These are phyloP conservation scores for Pangasius macronema DNA, from an alignment of 2,797 vertebrate species.

Conservation along the genomic window DNA sequence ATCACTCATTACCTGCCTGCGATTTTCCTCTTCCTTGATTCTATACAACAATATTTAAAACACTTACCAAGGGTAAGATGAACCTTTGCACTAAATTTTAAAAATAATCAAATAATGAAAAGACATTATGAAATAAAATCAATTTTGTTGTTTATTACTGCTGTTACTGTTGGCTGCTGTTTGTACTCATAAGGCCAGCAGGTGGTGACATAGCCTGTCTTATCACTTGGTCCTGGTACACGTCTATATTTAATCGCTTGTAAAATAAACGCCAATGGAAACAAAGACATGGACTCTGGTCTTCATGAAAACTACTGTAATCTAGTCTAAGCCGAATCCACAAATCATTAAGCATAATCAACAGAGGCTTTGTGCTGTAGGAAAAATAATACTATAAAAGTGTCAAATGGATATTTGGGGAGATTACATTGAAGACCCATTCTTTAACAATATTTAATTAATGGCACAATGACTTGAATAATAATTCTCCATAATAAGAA, in stretches of 20 bases:
- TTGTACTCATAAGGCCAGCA: conserved; percentile 4
- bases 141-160: too few species aligned
- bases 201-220: conserved; percentile 15
- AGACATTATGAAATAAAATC: not conserved
- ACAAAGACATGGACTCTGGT: not conserved
- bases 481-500: not conserved
- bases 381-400: not conserved
- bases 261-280: too few species aligned
- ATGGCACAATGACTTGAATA: not conserved
- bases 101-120: not conserved
- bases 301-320: not conserved
- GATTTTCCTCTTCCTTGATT: not conserved
- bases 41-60: not conserved
- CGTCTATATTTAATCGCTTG: not conserved
- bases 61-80: not conserved
- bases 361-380: not conserved
- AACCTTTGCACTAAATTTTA: not conserved
- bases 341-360: not conserved
- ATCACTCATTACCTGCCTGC: not conserved
- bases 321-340: not conserved
- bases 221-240: not conserved
- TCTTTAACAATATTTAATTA: not conserved
- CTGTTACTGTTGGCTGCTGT: not conserved
- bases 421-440: not conserved
- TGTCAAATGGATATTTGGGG: not conserved